Conservation (phyloP, 2,888 invertebrate species). For the Aleiodes alternator region DNA sequence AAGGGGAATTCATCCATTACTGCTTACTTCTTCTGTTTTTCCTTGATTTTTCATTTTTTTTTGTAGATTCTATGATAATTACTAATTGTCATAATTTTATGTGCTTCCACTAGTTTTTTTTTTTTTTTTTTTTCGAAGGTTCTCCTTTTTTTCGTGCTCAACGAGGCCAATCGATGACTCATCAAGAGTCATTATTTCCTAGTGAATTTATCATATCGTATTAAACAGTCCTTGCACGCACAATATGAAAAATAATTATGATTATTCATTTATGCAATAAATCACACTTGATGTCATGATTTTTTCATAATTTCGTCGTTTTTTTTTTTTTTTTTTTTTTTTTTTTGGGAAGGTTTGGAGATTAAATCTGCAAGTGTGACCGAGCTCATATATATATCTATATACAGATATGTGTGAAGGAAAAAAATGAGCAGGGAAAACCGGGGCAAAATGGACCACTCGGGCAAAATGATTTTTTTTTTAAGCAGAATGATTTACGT, state of each 20-base stretch:
- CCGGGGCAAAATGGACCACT: no score
- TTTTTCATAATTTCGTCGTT: background rate
- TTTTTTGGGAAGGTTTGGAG: background rate
- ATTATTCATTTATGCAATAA: background rate
- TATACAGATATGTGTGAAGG: background rate
- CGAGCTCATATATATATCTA: background rate
- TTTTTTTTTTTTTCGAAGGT: slow-evolving; percentile 20
- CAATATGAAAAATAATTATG: background rate
- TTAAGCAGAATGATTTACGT: no score
- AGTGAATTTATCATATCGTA: slow-evolving; percentile 19
- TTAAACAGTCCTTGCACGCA: slow-evolving; percentile 9
- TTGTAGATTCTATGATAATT: background rate
- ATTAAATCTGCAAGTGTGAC: background rate
- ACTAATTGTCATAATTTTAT: background rate
- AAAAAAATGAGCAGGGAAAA: background rate
- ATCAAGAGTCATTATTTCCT: slow-evolving; percentile 50
- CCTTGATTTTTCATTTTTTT: no score
- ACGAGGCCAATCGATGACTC: slow-evolving; percentile 53
- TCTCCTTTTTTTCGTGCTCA: slow-evolving; percentile 40
- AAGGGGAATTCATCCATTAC: background rate
- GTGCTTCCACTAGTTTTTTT: slow-evolving; percentile 24
- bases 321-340: no score
- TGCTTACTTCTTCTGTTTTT: background rate
- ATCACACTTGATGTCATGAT: slow-evolving; percentile 18
- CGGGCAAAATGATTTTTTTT: no score